Base-by-base conservation (phyloP, 2,888 invertebrate genomes). In the Sminthurinus aureus region DNA sequence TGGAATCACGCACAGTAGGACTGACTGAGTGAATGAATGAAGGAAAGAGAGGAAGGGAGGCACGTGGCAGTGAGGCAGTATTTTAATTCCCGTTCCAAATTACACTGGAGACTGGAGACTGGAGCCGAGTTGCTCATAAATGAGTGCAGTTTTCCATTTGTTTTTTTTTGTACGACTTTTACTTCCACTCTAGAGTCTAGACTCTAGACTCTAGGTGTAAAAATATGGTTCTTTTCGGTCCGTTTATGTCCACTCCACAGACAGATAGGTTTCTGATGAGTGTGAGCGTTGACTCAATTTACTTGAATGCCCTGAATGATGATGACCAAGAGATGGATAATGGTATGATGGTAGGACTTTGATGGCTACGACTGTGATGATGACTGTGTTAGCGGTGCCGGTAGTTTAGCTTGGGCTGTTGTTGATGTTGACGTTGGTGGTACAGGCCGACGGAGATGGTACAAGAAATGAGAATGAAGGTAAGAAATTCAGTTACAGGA, bases 201-300 rank as follows among this genome's bases (percentile, higher is more conserved):
- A n/a, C n/a, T n/a, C n/a, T n/a, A n/a, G 38, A 38, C 38, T 38
- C 38, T 6, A 4, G 38, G 38, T 38, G 6, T 38, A 38, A 38
- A 38, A 38, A 38, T 38, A 38, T 38, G 38, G 6, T 38, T 38
- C 38, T 38, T 38, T 38, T 6, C 38, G 38, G 1, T 6, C 38
- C 38, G 38, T 38, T 1, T 38, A 38, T 38, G 6, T 6, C 38
- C 38, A 38, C 38, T 38, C 38, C 38, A 38, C 38, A 38, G 38
- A 0, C 24, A 24, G 71, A 71, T 71, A 71, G 71, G 13, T 26
- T 71, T 26, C 71, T 71, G 24, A 71, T 24, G 71, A 71, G 71
- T 71, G 22, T 38, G 38, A 38, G 38, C 38, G 38, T 1, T 1
- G 38, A 58, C 58, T 15, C 58, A 18, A 58, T 58, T 58, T 58